These are phyloP conservation scores for Galaxea fascicularis DNA, from an alignment of 92 coral and sea anemone species.

Conservation along the genomic window DNA sequence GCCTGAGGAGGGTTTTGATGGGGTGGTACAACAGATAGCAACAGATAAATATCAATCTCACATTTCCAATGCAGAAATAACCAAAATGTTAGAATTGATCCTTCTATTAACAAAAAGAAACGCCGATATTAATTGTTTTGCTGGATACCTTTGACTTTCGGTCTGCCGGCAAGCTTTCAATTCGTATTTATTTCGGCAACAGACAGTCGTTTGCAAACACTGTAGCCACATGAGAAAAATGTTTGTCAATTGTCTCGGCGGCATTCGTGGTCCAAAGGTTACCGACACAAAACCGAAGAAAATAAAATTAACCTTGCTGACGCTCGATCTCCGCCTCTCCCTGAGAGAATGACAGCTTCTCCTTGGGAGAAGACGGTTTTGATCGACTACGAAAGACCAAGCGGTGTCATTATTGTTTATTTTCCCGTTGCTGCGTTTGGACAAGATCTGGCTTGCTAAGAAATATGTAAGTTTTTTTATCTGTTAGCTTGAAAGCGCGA, in stretches of 20 bases:
- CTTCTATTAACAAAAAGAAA: neutral
- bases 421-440: neutral
- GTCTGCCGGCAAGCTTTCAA: neutral
- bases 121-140: neutral
- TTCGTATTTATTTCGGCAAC: neutral
- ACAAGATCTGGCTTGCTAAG: neutral
- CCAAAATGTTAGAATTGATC: neutral
- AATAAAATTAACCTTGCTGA: neutral
- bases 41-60: neutral
- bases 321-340: neutral
- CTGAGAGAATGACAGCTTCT: neutral
- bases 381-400: no score
- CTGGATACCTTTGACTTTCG: neutral
- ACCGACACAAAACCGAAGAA: neutral
- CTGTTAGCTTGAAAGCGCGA: slow-evolving; percentile 24
- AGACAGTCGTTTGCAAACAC: neutral
- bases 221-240: neutral
- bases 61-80: neutral
- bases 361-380: neutral
- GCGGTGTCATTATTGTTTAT: neutral
- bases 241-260: slow-evolving; percentile 30
- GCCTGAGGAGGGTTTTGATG: no score
- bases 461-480: slow-evolving; percentile 27
- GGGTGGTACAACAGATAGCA: slow-evolving; percentile 12
- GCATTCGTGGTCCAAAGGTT: slow-evolving; percentile 21